A percentile compares a stretch with the other conserved stretches of the same genome.
phyloP scores from a whole-genome alignment of 2,888 invertebrate species.

The Alentia gelatinosa region DNA sequence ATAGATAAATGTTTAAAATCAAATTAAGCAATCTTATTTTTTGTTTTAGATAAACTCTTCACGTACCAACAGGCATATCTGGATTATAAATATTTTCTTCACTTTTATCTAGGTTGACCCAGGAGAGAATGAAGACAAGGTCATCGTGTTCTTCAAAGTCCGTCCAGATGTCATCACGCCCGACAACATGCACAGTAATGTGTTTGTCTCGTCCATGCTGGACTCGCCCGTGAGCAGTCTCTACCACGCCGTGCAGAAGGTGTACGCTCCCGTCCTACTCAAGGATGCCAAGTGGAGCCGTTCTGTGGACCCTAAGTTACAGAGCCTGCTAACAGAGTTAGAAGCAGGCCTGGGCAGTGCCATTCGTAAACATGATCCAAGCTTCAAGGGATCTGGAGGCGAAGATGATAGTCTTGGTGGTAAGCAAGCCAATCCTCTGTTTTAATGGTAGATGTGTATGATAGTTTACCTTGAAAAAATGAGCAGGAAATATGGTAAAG shows the following conservation, averaged over 20 bases:
- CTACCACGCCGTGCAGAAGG: constrained; percentile 84
- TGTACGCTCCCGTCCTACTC: constrained; percentile 76
- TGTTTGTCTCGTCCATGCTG: constrained; percentile 84
- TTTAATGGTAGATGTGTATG: background rate
- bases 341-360: constrained; percentile 81
- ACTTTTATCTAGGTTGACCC: constrained; percentile 80
- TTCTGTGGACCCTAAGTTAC: constrained; percentile 82
- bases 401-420: constrained; percentile 75
- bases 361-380: constrained; percentile 76
- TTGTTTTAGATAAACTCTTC: background rate
- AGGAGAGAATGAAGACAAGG: constrained; percentile 78
- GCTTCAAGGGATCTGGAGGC: constrained; percentile 69
- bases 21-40: no score
- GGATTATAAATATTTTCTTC: no score
- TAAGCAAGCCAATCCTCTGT: constrained; percentile 62
- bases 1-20: no score
- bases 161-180: constrained; percentile 84
- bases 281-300: constrained; percentile 80
- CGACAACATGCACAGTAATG: constrained; percentile 83
- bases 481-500: background rate
- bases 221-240: constrained; percentile 84
- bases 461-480: background rate
- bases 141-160: constrained; percentile 85
- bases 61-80: no score
- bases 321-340: constrained; percentile 81